Evolutionary conservation across 2,888 invertebrate genomes (phyloP).

Genomic region (Pseudoips prasinana): DNA sequence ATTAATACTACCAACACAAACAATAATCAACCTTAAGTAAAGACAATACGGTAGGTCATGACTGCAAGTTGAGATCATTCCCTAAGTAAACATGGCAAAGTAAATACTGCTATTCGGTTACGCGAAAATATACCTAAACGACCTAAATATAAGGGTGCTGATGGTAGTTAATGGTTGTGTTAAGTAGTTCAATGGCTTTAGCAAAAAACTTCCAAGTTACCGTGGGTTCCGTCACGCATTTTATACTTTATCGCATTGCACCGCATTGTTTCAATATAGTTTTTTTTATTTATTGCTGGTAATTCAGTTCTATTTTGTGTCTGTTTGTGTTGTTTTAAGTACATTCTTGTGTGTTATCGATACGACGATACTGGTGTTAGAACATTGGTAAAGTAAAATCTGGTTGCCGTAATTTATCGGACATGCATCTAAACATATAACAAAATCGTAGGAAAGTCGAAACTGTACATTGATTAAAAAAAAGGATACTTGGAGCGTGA

Average conservation of each 20-base stretch:
- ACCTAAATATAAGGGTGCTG: constrained; percentile 1
- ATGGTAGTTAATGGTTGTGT: constrained; percentile 7
- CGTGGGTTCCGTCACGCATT: constrained; percentile 39
- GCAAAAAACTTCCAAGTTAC: constrained; percentile 46
- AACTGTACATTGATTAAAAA: no score
- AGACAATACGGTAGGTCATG: no score
- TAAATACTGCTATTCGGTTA: background rate
- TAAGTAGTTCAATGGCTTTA: constrained; percentile 42
- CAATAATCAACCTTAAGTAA: constrained; percentile 23
- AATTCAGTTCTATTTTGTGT: constrained; percentile 11
- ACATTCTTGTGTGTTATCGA: constrained; percentile 1
- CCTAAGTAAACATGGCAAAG: background rate
- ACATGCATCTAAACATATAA: no score
- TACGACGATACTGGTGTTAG: no score
- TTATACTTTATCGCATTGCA: constrained; percentile 10
- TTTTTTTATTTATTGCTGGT: constrained; percentile 19
- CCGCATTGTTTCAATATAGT: constrained; percentile 34
- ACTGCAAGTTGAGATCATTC: no score
- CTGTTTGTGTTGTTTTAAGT: constrained; percentile 5
- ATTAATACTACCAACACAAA: constrained; percentile 5
- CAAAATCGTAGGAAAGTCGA: no score
- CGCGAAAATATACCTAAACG: constrained; percentile 11
- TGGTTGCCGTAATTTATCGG: no score
- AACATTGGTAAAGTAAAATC: no score
- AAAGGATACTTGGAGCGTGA: no score